Evolutionary conservation across 2,113 vertebrate species (phyloP).

Genomic region (Herpailurus yagouaroundi): DNA sequence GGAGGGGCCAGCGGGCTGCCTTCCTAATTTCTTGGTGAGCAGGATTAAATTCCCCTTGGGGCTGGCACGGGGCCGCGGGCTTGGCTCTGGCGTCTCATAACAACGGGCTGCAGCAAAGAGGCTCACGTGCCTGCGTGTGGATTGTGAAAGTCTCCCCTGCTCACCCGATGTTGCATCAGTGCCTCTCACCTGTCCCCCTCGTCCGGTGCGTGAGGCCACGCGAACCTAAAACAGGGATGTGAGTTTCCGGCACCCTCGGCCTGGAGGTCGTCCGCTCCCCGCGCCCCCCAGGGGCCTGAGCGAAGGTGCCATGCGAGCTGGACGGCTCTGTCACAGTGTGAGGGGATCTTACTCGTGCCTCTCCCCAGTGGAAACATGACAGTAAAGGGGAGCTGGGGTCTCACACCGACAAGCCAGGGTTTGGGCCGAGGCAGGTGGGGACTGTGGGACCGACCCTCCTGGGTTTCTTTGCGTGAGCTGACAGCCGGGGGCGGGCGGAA

Average conservation of each 20-base stretch:
- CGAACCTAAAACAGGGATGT: background rate
- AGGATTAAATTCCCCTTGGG: constrained; percentile 75
- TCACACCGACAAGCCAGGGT: accelerated
- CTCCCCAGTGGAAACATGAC: background rate
- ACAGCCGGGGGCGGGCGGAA: accelerated
- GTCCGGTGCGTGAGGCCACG: background rate
- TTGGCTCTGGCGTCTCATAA: constrained; percentile 66
- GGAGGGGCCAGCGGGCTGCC: constrained; percentile 53
- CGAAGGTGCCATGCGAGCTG: background rate
- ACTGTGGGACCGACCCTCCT: background rate
- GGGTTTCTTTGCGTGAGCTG: background rate
- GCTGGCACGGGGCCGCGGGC: constrained; percentile 69
- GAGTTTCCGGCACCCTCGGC: background rate
- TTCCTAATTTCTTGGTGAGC: constrained; percentile 73
- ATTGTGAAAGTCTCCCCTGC: background rate
- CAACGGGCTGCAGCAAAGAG: constrained; percentile 52
- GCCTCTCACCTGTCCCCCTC: background rate
- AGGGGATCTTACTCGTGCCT: background rate
- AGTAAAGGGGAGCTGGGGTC: background rate
- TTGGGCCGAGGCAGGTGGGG: accelerated
- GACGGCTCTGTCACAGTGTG: background rate
- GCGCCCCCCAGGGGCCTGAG: background rate
- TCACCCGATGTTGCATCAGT: background rate
- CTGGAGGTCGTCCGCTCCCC: background rate
- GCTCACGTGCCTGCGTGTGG: background rate